Conservation (phyloP, 2,888 invertebrate genomes). For the Drosophila tanythrix region DNA sequence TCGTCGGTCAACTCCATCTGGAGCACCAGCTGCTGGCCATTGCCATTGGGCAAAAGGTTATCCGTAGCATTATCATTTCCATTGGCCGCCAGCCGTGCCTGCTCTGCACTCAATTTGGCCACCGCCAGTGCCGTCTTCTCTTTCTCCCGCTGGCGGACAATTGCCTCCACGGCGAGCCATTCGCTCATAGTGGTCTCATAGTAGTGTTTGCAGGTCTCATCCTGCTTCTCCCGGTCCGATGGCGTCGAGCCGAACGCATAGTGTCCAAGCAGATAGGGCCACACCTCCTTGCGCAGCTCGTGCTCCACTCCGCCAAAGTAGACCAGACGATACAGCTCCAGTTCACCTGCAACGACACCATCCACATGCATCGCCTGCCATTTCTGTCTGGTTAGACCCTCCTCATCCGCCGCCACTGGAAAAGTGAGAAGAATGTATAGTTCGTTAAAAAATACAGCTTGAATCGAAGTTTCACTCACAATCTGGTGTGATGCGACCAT, state of each 20-base stretch:
- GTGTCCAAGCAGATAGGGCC: slow-evolving; percentile 95
- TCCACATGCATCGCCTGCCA: slow-evolving; percentile 90
- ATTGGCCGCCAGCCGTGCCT: slow-evolving; percentile 85
- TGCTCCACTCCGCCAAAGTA: slow-evolving; percentile 95
- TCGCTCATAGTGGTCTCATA: slow-evolving; percentile 97
- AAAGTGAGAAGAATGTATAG: not conserved
- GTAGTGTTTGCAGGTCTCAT: slow-evolving; percentile 89
- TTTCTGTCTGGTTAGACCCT: slow-evolving; percentile 90
- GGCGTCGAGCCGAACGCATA: slow-evolving; percentile 91
- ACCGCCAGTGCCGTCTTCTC: slow-evolving; percentile 93
- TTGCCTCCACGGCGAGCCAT: slow-evolving; percentile 97
- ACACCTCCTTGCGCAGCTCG: slow-evolving; percentile 91
- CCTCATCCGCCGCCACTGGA: slow-evolving; percentile 87
- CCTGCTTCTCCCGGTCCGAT: slow-evolving; percentile 88
- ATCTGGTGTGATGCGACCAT: slow-evolving; percentile 89
- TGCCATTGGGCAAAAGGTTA: slow-evolving; percentile 34
- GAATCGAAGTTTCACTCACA: slow-evolving; percentile 83
- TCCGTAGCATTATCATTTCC: slow-evolving; percentile 57
- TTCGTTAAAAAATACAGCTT: accelerated
- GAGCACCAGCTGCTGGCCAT: not conserved
- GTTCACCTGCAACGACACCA: slow-evolving; percentile 87
- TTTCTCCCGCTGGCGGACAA: slow-evolving; percentile 92
- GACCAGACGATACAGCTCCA: slow-evolving; percentile 92
- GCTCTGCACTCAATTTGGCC: slow-evolving; percentile 87
- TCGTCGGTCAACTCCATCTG: slow-evolving; percentile 62